These are phyloP conservation scores for Hoplias malabaricus DNA, from an alignment of 2,113 vertebrate genomes.

Conservation along the genomic window DNA sequence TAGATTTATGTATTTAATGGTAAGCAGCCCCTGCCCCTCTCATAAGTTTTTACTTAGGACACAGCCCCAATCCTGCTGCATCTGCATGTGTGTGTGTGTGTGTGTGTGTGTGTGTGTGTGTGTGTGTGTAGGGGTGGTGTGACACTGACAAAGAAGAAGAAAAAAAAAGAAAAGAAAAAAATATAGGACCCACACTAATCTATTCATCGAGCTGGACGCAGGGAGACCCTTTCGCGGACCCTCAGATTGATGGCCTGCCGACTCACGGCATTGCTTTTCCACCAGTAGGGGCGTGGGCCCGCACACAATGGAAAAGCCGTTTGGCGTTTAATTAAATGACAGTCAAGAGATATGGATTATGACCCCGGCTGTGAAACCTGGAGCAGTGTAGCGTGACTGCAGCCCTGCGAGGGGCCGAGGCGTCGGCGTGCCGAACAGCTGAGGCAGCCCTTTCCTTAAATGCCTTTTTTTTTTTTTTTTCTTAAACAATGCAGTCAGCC, in stretches of 20 bases:
- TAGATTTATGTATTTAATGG: neutral
- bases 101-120: constrained; percentile 33
- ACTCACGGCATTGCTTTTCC: constrained; percentile 28
- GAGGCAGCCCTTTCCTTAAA: constrained; percentile 45
- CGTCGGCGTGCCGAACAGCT: constrained; percentile 29
- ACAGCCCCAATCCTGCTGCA: constrained; percentile 16
- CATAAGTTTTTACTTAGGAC: neutral
- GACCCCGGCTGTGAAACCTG: constrained; percentile 46
- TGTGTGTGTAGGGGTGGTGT: constrained; percentile 12
- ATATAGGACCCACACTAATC: constrained; percentile 50
- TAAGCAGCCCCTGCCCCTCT: neutral
- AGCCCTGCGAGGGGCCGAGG: constrained; percentile 17
- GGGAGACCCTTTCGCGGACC: constrained; percentile 37
- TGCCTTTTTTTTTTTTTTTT: constrained; percentile 22
- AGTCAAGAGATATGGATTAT: constrained; percentile 58
- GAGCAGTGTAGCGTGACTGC: constrained; percentile 31
- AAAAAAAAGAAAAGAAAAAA: too few relatives aligned
- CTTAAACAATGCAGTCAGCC: constrained; percentile 34
- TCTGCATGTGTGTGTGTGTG: constrained; percentile 38
- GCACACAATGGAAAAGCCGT: constrained; percentile 43
- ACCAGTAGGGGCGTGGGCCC: constrained; percentile 32
- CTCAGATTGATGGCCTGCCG: constrained; percentile 48
- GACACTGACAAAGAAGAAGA: constrained; percentile 45
- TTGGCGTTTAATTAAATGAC: constrained; percentile 61
- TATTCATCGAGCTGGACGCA: constrained; percentile 57